Percentiles rank a stretch among this genome's conserved stretches.
phyloP scores from a whole-genome alignment of 2,113 vertebrate species.

The Gallinago jamesoni region DNA sequence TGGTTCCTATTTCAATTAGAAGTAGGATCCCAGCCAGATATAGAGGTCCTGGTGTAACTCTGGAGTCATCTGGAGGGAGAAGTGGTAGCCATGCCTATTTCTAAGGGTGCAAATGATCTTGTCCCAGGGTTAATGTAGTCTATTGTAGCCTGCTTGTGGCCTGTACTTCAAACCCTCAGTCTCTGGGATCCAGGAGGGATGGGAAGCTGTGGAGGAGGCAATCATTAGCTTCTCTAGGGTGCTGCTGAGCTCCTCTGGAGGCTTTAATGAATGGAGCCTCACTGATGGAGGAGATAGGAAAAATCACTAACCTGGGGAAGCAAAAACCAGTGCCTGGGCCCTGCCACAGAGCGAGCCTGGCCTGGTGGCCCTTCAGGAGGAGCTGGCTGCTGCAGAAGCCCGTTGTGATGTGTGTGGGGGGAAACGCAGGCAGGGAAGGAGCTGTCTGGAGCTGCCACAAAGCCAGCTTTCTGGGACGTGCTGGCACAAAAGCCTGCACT shows the following conservation, averaged over 20 bases:
- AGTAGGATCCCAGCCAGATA: not conserved
- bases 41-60: not conserved
- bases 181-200: not conserved
- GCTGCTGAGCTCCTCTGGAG: conserved; percentile 1
- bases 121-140: not conserved
- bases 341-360: fast-evolving
- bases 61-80: not conserved
- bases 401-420: not conserved
- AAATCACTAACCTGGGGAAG: conserved; percentile 38
- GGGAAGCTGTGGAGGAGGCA: not conserved
- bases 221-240: not conserved
- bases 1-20: not conserved
- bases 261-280: conserved; percentile 32
- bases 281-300: conserved; percentile 38
- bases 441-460: not conserved
- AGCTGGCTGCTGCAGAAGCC: not conserved
- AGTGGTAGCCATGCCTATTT: not conserved
- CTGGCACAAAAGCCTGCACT: not conserved
- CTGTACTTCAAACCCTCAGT: fast-evolving
- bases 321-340: not conserved
- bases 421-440: not conserved
- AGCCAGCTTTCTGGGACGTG: not conserved
- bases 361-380: not conserved
- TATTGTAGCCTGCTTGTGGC: not conserved
- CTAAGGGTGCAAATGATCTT: not conserved